phyloP scores from a whole-genome alignment of 2,888 invertebrate species.

The Amphiduros pacificus region DNA sequence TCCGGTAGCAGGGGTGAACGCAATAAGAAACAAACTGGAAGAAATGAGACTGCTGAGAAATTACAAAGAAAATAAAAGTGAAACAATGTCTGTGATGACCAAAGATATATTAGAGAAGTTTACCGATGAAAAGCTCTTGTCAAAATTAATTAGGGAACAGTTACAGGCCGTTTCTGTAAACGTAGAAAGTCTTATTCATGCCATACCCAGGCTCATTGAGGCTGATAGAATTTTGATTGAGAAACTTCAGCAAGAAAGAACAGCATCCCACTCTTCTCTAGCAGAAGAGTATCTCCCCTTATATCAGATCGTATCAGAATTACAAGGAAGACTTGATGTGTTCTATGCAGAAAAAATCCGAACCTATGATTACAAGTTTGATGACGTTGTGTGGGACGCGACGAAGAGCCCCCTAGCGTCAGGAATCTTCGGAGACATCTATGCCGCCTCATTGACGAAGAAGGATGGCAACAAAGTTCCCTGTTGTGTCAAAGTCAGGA shows the following conservation, averaged over 20 bases:
- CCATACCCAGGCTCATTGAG: conserved; percentile 19
- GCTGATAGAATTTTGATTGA: conserved; percentile 20
- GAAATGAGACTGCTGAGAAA: conserved; percentile 19
- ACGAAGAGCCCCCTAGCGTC: conserved; percentile 33
- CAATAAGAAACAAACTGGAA: conserved; percentile 16
- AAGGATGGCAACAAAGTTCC: not conserved
- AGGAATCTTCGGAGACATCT: conserved; percentile 48
- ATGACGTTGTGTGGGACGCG: conserved; percentile 36
- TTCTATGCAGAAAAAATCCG: conserved; percentile 43
- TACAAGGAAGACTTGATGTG: conserved; percentile 35
- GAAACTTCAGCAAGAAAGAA: conserved; percentile 20
- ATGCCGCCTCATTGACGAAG: conserved; percentile 23
- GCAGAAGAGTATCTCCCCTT: conserved; percentile 18
- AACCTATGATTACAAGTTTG: conserved; percentile 38
- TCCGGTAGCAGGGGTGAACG: conserved; percentile 22
- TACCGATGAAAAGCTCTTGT: conserved; percentile 16
- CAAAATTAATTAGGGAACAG: conserved; percentile 18
- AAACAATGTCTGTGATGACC: conserved; percentile 18
- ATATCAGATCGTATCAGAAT: conserved; percentile 12
- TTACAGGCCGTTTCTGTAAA: conserved; percentile 19
- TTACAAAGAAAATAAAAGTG: conserved; percentile 20
- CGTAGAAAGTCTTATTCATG: conserved; percentile 15
- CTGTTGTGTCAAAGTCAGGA: conserved; percentile 17
- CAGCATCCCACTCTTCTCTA: conserved; percentile 15
- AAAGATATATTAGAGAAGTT: conserved; percentile 22